A percentile compares a stretch with the other conserved stretches of the same genome.
Conservation (phyloP, 2,113 vertebrate genomes). For the Malaclemys terrapin region DNA sequence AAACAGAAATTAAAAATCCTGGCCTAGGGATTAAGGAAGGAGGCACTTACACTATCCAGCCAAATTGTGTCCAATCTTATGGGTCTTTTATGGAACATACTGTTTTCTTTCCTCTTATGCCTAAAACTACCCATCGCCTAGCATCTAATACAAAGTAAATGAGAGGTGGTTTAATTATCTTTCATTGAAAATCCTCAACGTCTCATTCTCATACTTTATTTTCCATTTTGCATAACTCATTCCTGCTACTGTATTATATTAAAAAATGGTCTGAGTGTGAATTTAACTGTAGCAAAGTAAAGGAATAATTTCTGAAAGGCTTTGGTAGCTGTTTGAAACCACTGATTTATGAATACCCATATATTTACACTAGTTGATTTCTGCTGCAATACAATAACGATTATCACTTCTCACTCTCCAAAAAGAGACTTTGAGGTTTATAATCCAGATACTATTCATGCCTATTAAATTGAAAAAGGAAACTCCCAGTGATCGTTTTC, state of each 20-base stretch:
- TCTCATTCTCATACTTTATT: not conserved
- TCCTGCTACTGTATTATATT: not conserved
- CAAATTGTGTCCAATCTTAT: fast-evolving
- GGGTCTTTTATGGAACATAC: fast-evolving
- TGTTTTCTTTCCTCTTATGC: not conserved
- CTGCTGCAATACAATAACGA: not conserved
- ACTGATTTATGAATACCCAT: too few relatives aligned
- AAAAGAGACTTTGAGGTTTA: not conserved
- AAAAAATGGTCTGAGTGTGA: not conserved
- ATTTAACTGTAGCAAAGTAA: not conserved
- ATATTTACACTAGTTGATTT: not conserved
- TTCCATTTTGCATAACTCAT: not conserved
- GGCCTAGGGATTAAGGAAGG: not conserved
- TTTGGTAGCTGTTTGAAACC: not conserved
- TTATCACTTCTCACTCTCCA: not conserved
- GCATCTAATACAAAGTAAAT: not conserved
- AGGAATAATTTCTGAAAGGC: not conserved
- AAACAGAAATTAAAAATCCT: not conserved
- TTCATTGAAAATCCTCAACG: fast-evolving
- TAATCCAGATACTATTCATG: not conserved
- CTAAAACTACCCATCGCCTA: not conserved
- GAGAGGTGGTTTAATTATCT: not conserved
- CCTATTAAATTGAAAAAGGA: not conserved
- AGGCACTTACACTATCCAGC: fast-evolving
- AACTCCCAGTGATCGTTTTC: not conserved